phyloP scores from a whole-genome alignment of 2,888 invertebrate species.

The Platyscelio sp. region DNA sequence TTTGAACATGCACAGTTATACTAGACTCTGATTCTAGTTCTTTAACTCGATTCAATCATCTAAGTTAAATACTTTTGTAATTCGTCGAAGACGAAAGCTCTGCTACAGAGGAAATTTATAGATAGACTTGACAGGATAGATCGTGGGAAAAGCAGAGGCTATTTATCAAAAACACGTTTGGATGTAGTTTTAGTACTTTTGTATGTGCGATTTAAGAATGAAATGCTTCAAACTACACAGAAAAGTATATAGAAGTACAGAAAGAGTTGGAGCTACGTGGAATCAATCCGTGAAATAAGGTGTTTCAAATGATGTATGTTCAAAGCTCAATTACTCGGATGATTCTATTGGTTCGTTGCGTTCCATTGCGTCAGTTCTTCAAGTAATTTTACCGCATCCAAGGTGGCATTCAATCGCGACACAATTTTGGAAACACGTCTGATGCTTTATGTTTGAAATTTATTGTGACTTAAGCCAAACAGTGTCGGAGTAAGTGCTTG shows the following conservation, averaged over 20 bases:
- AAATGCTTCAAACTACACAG: conserved; percentile 43
- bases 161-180: conserved; percentile 47
- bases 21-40: conserved; percentile 10
- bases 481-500: conserved; percentile 54
- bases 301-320: conserved; percentile 22
- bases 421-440: conserved; percentile 9
- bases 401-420: conserved; percentile 13
- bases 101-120: conserved; percentile 33
- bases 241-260: conserved; percentile 13
- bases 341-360: background rate
- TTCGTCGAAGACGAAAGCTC: conserved; percentile 52
- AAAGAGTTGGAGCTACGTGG: conserved; percentile 40
- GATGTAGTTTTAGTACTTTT: conserved; percentile 24
- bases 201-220: conserved; percentile 39
- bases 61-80: conserved; percentile 48
- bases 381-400: background rate
- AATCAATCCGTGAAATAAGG: conserved; percentile 38
- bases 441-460: conserved; percentile 21
- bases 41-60: conserved; percentile 30
- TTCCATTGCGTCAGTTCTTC: background rate
- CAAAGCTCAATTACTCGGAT: conserved; percentile 10
- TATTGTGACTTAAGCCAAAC: conserved; percentile 27
- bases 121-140: conserved; percentile 27
- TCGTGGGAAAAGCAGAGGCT: conserved; percentile 52
- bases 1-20: conserved; percentile 56